These are phyloP conservation scores for Falcaria lacertinaria DNA, from an alignment of 2,888 invertebrate genomes.

Conservation along the genomic window DNA sequence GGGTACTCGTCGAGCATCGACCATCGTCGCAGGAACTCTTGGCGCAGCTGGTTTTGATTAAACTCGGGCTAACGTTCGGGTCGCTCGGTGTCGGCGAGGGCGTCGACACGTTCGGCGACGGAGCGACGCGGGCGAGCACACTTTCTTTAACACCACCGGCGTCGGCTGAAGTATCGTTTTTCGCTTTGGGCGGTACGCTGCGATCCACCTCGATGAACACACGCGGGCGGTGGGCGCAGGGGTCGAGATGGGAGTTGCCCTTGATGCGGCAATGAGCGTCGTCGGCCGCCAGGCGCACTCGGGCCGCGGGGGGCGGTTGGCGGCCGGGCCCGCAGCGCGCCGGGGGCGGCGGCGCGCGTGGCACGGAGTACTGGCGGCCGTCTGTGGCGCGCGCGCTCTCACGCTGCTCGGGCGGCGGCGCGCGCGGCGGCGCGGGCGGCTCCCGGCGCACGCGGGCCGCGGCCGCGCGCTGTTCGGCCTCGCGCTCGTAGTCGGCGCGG, in stretches of 20 bases:
- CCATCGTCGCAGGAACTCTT: not conserved
- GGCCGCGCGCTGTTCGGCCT: slow-evolving; percentile 21
- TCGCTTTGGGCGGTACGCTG: not conserved
- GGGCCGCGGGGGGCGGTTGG: slow-evolving; percentile 25
- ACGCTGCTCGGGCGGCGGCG: slow-evolving; percentile 25
- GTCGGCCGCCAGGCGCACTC: slow-evolving; percentile 25
- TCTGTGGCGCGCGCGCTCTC: slow-evolving; percentile 18
- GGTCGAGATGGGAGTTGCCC: slow-evolving; percentile 22
- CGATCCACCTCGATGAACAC: slow-evolving; percentile 41
- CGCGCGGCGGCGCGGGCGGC: slow-evolving; percentile 26
- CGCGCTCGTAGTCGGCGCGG: slow-evolving; percentile 23
- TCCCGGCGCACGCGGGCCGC: slow-evolving; percentile 16
- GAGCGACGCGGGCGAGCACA: slow-evolving; percentile 8
- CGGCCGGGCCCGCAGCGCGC: slow-evolving; percentile 27
- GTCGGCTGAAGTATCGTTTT: not conserved
- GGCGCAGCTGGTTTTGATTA: not conserved
- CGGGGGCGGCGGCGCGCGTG: slow-evolving; percentile 24
- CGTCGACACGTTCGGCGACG: not conserved
- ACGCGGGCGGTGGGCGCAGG: slow-evolving; percentile 46
- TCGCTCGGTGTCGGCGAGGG: slow-evolving; percentile 22
- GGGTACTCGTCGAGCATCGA: slow-evolving; percentile 1
- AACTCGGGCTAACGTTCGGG: slow-evolving; percentile 5
- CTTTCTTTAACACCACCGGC: too few species aligned
- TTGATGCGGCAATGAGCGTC: slow-evolving; percentile 27
- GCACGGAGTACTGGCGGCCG: slow-evolving; percentile 10